Conservation (phyloP, 2,113 vertebrate genomes). For the Axis porcinus region DNA sequence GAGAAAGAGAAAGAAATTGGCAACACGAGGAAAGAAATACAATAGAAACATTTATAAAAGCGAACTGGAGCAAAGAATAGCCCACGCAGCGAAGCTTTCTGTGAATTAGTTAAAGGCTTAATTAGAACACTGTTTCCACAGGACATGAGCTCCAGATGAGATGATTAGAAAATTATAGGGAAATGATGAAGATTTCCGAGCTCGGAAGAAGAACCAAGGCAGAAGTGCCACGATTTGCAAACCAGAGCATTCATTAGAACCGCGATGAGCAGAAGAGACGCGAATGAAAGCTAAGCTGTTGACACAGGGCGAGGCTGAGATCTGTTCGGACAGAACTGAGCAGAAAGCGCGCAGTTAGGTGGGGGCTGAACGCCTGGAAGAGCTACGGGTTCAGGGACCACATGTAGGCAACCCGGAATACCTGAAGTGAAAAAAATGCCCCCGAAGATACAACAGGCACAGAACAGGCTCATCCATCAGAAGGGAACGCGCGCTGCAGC, state of each 20-base stretch:
- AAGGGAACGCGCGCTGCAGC: accelerated
- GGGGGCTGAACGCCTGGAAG: background rate
- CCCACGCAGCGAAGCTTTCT: background rate
- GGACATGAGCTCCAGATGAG: background rate
- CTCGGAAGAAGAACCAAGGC: background rate
- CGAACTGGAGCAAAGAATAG: too few species aligned
- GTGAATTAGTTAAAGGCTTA: background rate
- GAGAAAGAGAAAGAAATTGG: background rate
- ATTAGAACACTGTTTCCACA: background rate
- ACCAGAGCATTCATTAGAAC: background rate
- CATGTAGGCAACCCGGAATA: background rate
- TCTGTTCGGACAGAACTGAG: background rate
- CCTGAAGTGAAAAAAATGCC: accelerated
- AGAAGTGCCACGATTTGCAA: background rate
- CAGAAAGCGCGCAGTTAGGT: accelerated
- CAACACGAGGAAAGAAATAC: accelerated
- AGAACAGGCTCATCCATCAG: accelerated
- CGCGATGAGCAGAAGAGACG: accelerated
- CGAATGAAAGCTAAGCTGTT: background rate
- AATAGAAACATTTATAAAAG: background rate
- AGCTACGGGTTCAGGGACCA: accelerated
- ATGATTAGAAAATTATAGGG: background rate
- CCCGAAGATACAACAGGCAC: background rate
- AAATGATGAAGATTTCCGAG: background rate
- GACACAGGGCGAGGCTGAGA: too few species aligned